Conservation (phyloP, 2,797 vertebrate genomes). For the Sebastes paucispinis region DNA sequence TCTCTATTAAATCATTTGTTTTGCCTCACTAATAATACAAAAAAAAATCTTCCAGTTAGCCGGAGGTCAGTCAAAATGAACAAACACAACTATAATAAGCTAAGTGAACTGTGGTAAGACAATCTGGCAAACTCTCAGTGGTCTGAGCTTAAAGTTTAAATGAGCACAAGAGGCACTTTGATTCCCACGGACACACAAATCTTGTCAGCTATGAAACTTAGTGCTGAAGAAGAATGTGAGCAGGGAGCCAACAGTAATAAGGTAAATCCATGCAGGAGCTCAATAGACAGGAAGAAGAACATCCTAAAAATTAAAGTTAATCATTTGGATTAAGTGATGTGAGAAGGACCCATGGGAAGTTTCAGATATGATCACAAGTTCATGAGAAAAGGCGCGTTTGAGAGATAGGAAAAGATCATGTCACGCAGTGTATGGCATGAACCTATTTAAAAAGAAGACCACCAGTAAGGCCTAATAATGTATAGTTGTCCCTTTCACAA, state of each 20-base stretch:
- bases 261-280: conserved; percentile 31
- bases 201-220: conserved; percentile 8
- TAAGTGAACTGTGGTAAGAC: conserved; percentile 12
- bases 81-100: conserved; percentile 9
- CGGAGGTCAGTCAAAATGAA: neutral
- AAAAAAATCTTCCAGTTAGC: neutral
- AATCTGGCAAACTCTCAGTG: conserved; percentile 11
- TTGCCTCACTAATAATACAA: neutral
- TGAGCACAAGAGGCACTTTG: conserved; percentile 29
- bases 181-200: conserved; percentile 13
- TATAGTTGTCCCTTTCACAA: neutral
- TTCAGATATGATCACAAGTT: conserved; percentile 13
- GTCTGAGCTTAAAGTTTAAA: neutral
- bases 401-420: neutral
- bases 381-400: conserved; percentile 1
- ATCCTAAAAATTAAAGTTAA: conserved; percentile 30
- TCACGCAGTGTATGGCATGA: neutral
- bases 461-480: neutral
- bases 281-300: neutral
- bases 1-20: neutral
- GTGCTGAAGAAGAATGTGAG: conserved; percentile 29
- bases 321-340: conserved; percentile 21
- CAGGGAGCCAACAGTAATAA: conserved; percentile 40
- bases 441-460: neutral
- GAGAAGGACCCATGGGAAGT: neutral